Evolutionary conservation across 2,797 vertebrate genomes (phyloP).

Genomic region (Tympanoctomys barrerae): DNA sequence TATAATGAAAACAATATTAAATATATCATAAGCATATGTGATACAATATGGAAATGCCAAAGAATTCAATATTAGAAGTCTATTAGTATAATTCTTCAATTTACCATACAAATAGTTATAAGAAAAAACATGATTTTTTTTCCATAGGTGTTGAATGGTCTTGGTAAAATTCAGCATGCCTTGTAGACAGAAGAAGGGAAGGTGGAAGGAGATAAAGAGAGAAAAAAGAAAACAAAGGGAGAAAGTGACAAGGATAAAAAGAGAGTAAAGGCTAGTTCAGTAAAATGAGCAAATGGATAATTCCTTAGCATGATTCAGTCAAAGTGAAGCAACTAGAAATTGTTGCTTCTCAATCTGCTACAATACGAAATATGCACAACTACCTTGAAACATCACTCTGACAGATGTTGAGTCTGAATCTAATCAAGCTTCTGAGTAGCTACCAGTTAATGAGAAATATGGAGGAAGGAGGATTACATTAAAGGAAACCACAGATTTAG

Average conservation of each 20-base stretch:
- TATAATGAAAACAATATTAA: background rate
- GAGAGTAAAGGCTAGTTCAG: background rate
- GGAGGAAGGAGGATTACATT: background rate
- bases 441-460: background rate
- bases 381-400: background rate
- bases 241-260: background rate
- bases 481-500: background rate
- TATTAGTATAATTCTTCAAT: background rate
- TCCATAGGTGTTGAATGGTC: background rate
- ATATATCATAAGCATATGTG: background rate
- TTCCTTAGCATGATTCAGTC: background rate
- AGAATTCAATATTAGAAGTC: background rate
- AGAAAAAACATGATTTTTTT: background rate
- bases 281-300: background rate
- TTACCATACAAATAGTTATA: background rate
- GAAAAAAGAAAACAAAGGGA: background rate
- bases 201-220: background rate
- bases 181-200: background rate
- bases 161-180: background rate
- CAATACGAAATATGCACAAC: background rate
- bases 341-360: background rate
- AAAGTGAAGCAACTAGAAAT: background rate
- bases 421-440: background rate
- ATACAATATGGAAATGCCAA: background rate
- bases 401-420: background rate